phyloP scores from a whole-genome alignment of 2,797 vertebrate genomes.

The Glossophaga mutica region DNA sequence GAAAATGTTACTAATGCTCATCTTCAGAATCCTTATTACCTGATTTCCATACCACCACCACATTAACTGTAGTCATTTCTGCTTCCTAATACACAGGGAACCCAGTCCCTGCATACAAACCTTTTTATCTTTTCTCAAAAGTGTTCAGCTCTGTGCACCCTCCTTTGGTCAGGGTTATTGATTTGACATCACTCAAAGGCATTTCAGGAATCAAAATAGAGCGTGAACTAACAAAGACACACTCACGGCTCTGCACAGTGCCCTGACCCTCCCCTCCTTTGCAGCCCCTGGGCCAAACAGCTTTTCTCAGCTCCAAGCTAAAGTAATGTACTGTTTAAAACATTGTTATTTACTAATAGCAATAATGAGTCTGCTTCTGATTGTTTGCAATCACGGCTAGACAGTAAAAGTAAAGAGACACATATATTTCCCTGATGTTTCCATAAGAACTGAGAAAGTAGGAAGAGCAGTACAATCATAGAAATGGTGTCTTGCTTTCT shows the following conservation, averaged over 20 bases:
- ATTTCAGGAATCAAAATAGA: neutral
- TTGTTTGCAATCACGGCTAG: neutral
- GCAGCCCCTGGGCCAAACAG: neutral
- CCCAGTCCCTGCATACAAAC: neutral
- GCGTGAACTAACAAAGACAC: neutral
- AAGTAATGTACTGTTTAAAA: slow-evolving; percentile 10
- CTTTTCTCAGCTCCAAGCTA: neutral
- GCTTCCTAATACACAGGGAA: neutral
- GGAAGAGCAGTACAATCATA: neutral
- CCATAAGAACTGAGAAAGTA: neutral
- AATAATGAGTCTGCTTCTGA: neutral
- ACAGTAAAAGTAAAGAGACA: neutral
- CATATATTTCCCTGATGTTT: neutral
- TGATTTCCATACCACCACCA: neutral
- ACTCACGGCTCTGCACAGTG: neutral
- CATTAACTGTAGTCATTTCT: neutral
- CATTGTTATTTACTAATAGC: neutral
- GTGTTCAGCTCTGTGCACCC: neutral
- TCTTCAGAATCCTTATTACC: neutral
- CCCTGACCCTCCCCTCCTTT: neutral
- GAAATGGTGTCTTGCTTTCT: neutral
- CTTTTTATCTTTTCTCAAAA: neutral
- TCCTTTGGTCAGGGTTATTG: neutral
- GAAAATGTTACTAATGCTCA: neutral
- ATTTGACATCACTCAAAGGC: neutral